Base-by-base conservation (phyloP, 2,888 invertebrate genomes). In the Hypolimnas misippus region DNA sequence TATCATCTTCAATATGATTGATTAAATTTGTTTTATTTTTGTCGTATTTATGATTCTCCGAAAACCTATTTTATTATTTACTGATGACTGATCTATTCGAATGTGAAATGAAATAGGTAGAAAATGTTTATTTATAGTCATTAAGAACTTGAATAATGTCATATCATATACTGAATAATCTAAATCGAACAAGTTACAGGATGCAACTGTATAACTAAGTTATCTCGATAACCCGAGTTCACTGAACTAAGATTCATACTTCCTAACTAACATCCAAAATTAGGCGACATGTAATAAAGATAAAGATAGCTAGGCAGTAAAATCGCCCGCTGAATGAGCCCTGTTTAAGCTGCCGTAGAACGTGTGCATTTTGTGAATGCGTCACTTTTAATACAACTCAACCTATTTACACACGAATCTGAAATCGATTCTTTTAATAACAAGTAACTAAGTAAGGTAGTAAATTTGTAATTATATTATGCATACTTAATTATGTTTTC, bases 151-250 rank as follows among this genome's bases (percentile, higher is more conserved):
- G n/a, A n/a, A n/a, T n/a, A n/a, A n/a, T n/a, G n/a, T n/a, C n/a
- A n/a, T n/a, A n/a, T n/a, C n/a, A 10, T 33, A 8, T 33, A 33
- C 2, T 33, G 8, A 54, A 49, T 55, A 66, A 66, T 55, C 59
- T 71, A 65, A 65, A 50, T 16, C 62, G 59, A 58, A 69, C 68
- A 69, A 57, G 52, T 59, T 59, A 51, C 62, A 65, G 61, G 53
- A 63, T 63, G 61, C 59, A 59, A 44, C 46, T 63, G 46, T 68
- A 52, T 51, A 38, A 74, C 71, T 67, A 76, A 76, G 67, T 75
- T 77, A 76, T 76, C 72, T 77, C 64, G 77, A 78, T 82, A 81
- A 77, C 75, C 66, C 70, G 73, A 73, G 83, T 82, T 82, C 86
- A 77, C 64, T 79, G 84, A 79, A 83, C 87, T 75, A 21, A 12